These are phyloP conservation scores for Phalera bucephala DNA, from an alignment of 2,888 invertebrate species.

Conservation along the genomic window DNA sequence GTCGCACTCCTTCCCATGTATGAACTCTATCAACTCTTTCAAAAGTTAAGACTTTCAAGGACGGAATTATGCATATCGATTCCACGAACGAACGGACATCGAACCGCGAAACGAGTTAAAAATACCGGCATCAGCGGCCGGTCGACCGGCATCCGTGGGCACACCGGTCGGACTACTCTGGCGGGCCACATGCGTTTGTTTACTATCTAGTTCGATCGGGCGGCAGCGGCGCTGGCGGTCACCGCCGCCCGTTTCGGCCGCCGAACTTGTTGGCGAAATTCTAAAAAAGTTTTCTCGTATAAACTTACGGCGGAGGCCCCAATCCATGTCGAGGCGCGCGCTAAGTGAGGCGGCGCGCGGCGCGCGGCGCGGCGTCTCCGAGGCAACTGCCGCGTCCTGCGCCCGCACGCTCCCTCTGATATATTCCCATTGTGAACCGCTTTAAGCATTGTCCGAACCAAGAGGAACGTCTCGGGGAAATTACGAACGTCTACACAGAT, in stretches of 20 bases:
- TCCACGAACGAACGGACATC: constrained; percentile 77
- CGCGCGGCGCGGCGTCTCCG: constrained; percentile 74
- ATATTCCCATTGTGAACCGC: constrained; percentile 57
- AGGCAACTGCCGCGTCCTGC: constrained; percentile 78
- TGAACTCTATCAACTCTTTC: constrained; percentile 53
- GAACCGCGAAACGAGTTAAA: constrained; percentile 81
- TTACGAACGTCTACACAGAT: constrained; percentile 33
- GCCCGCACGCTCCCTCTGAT: constrained; percentile 60
- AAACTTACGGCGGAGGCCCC: constrained; percentile 82
- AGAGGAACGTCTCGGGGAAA: constrained; percentile 45
- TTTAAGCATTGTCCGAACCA: constrained; percentile 54
- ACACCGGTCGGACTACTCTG: constrained; percentile 77
- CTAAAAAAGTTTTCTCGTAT: constrained; percentile 43
- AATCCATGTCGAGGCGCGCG: constrained; percentile 70
- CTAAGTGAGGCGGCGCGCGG: constrained; percentile 59
- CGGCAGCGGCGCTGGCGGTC: constrained; percentile 38
- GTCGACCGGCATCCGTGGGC: constrained; percentile 75
- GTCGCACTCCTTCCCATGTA: constrained; percentile 40
- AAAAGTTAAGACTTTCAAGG: constrained; percentile 65
- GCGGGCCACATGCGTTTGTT: constrained; percentile 79
- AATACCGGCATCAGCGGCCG: constrained; percentile 70
- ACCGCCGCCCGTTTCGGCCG: constrained; percentile 29
- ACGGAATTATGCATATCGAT: constrained; percentile 77
- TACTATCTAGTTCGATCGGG: constrained; percentile 70
- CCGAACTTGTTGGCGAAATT: constrained; percentile 31